Conservation (phyloP, 2,113 vertebrate species). For the Suncus etruscus region DNA sequence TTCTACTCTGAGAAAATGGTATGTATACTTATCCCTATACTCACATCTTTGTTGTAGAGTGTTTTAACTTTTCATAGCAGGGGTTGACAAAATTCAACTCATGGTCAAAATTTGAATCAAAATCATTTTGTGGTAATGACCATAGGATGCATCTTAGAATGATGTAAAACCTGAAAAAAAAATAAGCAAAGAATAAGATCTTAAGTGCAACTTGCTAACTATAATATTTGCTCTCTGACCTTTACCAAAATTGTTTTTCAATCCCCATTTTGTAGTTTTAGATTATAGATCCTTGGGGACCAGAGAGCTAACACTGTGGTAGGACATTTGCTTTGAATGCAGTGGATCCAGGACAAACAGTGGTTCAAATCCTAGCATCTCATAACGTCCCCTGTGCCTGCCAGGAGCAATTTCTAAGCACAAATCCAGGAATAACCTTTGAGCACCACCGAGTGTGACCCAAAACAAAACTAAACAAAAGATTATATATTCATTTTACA, state of each 20-base stretch:
- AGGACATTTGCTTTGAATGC: too few relatives aligned
- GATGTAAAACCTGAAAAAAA: background rate
- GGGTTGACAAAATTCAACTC: constrained; percentile 6
- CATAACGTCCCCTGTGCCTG: too few relatives aligned
- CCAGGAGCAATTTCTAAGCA: too few relatives aligned
- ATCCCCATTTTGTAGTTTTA: background rate
- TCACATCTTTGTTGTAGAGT: background rate
- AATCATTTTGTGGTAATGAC: background rate
- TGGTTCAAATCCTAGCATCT: too few relatives aligned
- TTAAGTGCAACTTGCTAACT: background rate
- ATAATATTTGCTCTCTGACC: background rate
- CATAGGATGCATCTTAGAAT: constrained; percentile 10
- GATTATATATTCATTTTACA: too few relatives aligned
- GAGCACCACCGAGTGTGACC: too few relatives aligned
- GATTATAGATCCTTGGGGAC: background rate
- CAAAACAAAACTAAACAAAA: too few relatives aligned
- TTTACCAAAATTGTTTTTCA: background rate
- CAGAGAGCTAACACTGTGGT: too few relatives aligned
- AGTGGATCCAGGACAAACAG: too few relatives aligned
- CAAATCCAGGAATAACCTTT: too few relatives aligned
- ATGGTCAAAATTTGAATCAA: background rate
- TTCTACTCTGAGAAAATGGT: too few relatives aligned
- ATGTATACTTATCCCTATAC: too few relatives aligned
- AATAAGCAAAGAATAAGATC: background rate
- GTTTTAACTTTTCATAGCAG: background rate